Base-by-base conservation (phyloP, 1,140 invertebrate genomes). In the Drosophila sp. region DNA sequence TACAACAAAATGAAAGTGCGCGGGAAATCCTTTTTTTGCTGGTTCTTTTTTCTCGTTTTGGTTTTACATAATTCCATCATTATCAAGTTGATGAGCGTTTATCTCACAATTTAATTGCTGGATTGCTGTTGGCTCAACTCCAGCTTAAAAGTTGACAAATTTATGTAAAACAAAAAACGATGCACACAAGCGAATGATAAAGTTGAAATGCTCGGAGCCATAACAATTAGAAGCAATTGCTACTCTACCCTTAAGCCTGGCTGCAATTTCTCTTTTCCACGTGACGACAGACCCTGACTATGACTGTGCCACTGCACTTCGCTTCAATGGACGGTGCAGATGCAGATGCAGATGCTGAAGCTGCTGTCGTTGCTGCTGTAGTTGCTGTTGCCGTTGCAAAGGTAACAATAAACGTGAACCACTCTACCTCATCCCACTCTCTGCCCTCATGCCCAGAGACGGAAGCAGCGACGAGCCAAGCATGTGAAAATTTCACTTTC, bases 141-240 rank as follows among this genome's bases (percentile, higher is more conserved):
- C 60, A 60, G 72, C 47, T 54, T 62, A 60, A 78, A 79, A 4
- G 83, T 77, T 83, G 44, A 50, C 44, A 63, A 79, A 83, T 77
- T 82, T 66, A 79, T 73, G 23, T 6, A 17, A 54, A 66, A 44
- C 44, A 30, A 11, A 11, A 63, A 57, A 62, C 25, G 6, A 30
- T 3, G 11, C 30, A 32, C 10, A 10, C 3, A 54, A 17, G 33
- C 35, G n/a, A 38, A 25, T 8, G 63, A 60, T 73, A 33, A 64
- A 65, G 76, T 66, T 71, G 60, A 38, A 69, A 60, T 60, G 64
- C 76, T 67, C n/a, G 61, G 35, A 76, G 83, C 76, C 73, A 78
- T 78, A 73, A 83, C 83, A 84, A 87, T 87, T 87, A 89, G 83
- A 79, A 89, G 80, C 83, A 89, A 89, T 89, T 89, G 84, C 83